These are phyloP conservation scores for Heterodera carotae DNA, from an alignment of 1,140 invertebrate genomes.

Conservation along the genomic window DNA sequence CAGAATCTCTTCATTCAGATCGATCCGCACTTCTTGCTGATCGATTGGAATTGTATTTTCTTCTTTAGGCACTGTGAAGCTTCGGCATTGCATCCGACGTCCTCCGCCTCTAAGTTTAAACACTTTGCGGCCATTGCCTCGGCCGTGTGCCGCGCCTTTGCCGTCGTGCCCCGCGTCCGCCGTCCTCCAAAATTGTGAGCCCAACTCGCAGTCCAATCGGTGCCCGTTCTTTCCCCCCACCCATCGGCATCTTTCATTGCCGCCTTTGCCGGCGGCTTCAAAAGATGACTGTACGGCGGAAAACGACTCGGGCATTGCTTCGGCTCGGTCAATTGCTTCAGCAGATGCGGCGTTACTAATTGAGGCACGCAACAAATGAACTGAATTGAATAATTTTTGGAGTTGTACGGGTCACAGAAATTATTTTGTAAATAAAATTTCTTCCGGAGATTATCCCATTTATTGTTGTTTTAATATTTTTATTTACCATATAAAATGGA, in stretches of 20 bases:
- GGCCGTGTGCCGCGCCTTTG: neutral
- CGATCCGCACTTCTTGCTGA: too few relatives aligned
- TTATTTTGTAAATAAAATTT: too few relatives aligned
- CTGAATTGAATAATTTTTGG: too few relatives aligned
- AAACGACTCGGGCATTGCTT: slow-evolving; percentile 22
- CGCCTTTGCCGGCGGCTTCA: neutral
- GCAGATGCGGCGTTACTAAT: neutral
- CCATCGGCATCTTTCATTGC: slow-evolving; percentile 12
- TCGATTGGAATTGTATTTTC: too few relatives aligned
- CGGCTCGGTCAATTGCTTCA: neutral
- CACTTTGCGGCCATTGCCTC: neutral
- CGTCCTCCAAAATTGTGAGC: neutral
- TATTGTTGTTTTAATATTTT: too few relatives aligned
- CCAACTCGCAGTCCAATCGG: neutral
- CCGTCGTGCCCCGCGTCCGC: slow-evolving; percentile 1
- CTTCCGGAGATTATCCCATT: too few relatives aligned
- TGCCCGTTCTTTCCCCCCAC: neutral
- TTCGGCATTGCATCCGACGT: slow-evolving; percentile 12
- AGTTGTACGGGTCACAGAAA: too few relatives aligned
- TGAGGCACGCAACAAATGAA: neutral
- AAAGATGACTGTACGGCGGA: slow-evolving; percentile 7
- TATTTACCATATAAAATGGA: too few relatives aligned
- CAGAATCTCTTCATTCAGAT: too few relatives aligned
- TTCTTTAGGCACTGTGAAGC: slow-evolving; percentile 20
- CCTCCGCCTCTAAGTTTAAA: neutral